These are phyloP conservation scores for Rousettus madagascariensis DNA, from an alignment of 2,797 vertebrate species.

Conservation along the genomic window DNA sequence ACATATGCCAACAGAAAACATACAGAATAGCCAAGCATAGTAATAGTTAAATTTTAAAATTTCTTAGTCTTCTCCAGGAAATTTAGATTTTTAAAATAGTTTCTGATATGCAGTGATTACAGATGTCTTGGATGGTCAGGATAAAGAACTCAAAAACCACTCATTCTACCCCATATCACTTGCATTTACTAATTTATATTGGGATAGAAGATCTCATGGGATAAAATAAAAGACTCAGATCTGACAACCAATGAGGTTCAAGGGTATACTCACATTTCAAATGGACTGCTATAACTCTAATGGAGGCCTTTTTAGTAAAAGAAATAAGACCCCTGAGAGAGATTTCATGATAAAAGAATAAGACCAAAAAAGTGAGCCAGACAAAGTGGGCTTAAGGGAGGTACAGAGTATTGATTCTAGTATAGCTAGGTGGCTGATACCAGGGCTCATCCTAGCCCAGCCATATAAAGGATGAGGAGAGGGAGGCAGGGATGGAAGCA, in stretches of 20 bases:
- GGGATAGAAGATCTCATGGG: not conserved
- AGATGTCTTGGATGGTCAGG: not conserved
- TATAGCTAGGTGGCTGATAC: not conserved
- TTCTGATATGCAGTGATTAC: not conserved
- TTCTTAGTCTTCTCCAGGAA: not conserved
- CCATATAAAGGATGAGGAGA: no score
- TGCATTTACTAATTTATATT: constrained; percentile 33
- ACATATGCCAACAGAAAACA: not conserved
- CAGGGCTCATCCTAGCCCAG: not conserved
- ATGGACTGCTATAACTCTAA: not conserved
- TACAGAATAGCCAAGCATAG: not conserved
- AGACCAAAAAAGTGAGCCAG: not conserved
- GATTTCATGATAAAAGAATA: constrained; percentile 16
- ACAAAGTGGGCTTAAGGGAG: not conserved
- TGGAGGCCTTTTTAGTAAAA: constrained; percentile 13
- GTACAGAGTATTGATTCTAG: not conserved
- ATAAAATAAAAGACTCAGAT: not conserved
- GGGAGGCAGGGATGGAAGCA: rapidly evolving
- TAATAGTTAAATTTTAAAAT: not conserved
- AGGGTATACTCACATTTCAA: not conserved
- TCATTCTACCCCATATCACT: not conserved
- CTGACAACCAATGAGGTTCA: not conserved
- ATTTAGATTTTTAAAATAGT: not conserved
- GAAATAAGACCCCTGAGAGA: not conserved
- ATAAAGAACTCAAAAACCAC: not conserved